Percentiles rank a stretch among this genome's conserved stretches.
Conservation (phyloP, 2,888 invertebrate genomes). For the Erebia ligea region DNA sequence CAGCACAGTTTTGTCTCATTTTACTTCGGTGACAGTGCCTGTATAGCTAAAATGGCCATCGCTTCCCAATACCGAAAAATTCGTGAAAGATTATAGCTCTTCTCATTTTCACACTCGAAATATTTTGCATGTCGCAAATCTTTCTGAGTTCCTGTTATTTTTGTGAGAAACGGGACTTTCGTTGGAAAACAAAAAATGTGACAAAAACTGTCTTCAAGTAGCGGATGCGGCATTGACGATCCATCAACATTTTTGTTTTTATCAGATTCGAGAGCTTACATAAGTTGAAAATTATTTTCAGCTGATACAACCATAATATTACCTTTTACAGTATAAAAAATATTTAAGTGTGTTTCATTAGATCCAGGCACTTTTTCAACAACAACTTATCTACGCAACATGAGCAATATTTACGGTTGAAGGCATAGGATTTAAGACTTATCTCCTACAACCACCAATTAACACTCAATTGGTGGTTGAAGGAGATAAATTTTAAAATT, state of each 20-base stretch:
- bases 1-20: too few relatives aligned
- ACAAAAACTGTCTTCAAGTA: slow-evolving; percentile 47
- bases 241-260: slow-evolving; percentile 40
- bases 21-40: too few relatives aligned
- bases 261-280: not conserved
- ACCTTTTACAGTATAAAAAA: too few relatives aligned
- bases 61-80: not conserved
- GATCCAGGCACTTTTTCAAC: too few relatives aligned
- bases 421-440: too few relatives aligned
- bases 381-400: too few relatives aligned
- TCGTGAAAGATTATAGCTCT: not conserved
- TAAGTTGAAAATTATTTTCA: not conserved
- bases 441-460: too few relatives aligned
- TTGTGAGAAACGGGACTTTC: slow-evolving; percentile 46
- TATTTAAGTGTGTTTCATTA: too few relatives aligned
- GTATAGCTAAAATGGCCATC: too few relatives aligned
- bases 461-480: too few relatives aligned
- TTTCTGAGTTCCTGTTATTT: slow-evolving; percentile 36
- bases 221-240: slow-evolving; percentile 61
- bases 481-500: not conserved
- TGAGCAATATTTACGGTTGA: too few relatives aligned
- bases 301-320: not conserved
- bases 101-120: not conserved
- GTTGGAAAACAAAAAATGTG: slow-evolving; percentile 45
- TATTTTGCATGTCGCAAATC: slow-evolving; percentile 20